Base-by-base conservation (phyloP, 2,797 vertebrate species). In the Dermochelys coriacea region DNA sequence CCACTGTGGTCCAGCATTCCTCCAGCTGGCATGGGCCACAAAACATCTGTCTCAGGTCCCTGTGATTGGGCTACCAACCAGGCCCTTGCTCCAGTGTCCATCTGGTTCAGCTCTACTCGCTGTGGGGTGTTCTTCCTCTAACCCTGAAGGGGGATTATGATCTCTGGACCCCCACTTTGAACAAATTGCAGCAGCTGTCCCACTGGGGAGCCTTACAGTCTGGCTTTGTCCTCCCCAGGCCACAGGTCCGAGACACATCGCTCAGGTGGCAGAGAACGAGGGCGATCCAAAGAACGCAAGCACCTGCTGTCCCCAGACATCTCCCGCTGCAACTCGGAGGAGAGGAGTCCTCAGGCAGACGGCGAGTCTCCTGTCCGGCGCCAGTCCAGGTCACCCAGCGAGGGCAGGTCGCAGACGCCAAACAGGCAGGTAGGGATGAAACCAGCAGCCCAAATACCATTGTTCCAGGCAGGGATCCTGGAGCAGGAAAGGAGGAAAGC, bases 281-380 rank as follows among this genome's bases (percentile, higher is more conserved):
- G 99, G 3, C 98, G 99, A 68, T 99, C 99, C 52, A 99, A 99
- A 98, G 99, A 99, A 96, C 98, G 99, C 64, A 99, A 99, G 95
- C 99, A 99, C 90, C 98, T 99, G 87, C 98, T 99, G 91, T 99
- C 99, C 78, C 99, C 99, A 0, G 99, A 99, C 14, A 98, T 99
- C 90, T 99, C 99, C 37, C 99, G 99, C 91, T 99, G 99, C 94
- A 99, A 99, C 97, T 99, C 99, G 0, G 99, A 99, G 96, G 99
- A 99, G 95, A 98, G 99, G 90, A 99, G 98, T 92, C 98, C 97
- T 50, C 98, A 98, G 91, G 98, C 98, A 0, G 98, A 98, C 5
- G 98, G 99, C 34, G 98, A 98, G n/a, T 99, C 99, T 0, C 98
- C 98, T 0, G 99, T 99, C 94, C 98, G 85, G 84, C 98, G 79